These are phyloP conservation scores for Perccottus glenii DNA, from an alignment of 2,113 vertebrate species.

Conservation along the genomic window DNA sequence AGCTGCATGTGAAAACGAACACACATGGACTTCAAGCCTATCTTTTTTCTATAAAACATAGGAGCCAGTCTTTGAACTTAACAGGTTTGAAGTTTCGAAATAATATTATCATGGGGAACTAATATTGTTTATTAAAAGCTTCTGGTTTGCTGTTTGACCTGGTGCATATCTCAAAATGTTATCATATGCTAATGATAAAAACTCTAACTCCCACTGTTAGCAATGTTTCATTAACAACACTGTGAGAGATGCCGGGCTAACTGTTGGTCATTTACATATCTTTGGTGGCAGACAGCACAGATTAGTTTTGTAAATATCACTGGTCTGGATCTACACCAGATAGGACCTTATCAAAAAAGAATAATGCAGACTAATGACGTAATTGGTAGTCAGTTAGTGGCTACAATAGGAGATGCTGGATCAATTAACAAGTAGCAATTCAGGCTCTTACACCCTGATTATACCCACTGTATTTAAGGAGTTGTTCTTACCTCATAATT, in stretches of 20 bases:
- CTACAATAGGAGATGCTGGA: conserved; percentile 54
- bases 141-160: not conserved
- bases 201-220: conserved; percentile 8
- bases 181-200: not conserved
- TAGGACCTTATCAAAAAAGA: conserved; percentile 56
- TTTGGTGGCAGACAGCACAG: conserved; percentile 48
- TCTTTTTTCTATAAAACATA: conserved; percentile 3
- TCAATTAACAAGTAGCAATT: conserved; percentile 56
- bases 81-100: conserved; percentile 1
- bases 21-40: conserved; percentile 1
- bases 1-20: conserved; percentile 14
- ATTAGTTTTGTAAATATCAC: conserved; percentile 38
- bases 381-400: conserved; percentile 60
- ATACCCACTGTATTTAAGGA: not conserved
- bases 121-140: conserved; percentile 6
- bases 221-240: conserved; percentile 22
- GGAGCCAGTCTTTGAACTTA: not conserved
- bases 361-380: conserved; percentile 59
- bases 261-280: conserved; percentile 49
- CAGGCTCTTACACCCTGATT: conserved; percentile 21
- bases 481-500: not conserved
- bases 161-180: not conserved
- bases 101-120: not conserved
- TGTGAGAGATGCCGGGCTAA: conserved; percentile 46
- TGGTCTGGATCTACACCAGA: conserved; percentile 19